Conservation (phyloP, 2,113 vertebrate genomes). For the Apus apus region DNA sequence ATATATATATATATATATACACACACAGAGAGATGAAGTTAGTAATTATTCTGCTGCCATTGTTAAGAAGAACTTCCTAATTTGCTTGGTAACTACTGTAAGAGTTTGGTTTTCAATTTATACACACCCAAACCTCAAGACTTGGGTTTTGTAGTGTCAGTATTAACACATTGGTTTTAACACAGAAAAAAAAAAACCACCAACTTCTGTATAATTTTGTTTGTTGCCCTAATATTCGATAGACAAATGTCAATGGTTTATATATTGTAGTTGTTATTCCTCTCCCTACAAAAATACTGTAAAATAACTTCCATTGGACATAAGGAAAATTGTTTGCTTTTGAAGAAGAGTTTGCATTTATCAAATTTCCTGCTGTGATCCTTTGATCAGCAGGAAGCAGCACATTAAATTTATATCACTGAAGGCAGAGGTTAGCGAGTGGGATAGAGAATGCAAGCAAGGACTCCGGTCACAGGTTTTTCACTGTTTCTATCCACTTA, state of each 20-base stretch:
- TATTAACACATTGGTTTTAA: neutral
- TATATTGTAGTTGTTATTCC: neutral
- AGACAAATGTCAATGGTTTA: neutral
- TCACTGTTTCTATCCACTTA: neutral
- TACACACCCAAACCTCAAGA: neutral
- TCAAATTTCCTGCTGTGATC: neutral
- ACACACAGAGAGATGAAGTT: neutral
- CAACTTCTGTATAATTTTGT: neutral
- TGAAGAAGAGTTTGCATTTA: neutral
- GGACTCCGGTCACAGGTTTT: neutral
- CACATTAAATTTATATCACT: neutral
- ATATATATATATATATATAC: no score
- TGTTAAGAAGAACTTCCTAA: neutral
- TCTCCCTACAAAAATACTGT: neutral
- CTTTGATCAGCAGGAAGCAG: neutral
- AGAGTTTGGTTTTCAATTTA: neutral
- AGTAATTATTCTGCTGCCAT: neutral
- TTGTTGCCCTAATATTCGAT: neutral
- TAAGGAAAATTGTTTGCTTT: neutral
- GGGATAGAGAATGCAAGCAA: neutral
- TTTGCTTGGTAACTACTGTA: neutral
- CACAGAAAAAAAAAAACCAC: accelerated
- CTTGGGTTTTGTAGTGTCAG: neutral
- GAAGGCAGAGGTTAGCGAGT: neutral
- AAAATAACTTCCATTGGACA: neutral